These are phyloP conservation scores for Panulirus ornatus DNA, from an alignment of 1,140 invertebrate species.

Conservation along the genomic window DNA sequence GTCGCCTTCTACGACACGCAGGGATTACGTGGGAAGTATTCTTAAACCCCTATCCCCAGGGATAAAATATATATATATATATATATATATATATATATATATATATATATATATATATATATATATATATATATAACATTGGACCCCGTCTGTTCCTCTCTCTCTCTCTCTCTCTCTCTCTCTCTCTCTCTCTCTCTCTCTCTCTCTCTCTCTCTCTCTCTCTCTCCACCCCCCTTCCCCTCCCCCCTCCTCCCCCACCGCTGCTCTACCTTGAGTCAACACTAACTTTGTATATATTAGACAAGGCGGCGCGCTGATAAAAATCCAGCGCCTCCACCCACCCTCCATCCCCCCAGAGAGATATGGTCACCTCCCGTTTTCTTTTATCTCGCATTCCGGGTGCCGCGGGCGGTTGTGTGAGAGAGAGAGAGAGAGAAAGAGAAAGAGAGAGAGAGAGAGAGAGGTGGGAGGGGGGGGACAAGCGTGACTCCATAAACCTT, in stretches of 20 bases:
- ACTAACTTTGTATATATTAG: conserved; percentile 16
- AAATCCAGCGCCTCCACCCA: no score
- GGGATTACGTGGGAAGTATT: no score
- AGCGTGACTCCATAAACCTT: background rate
- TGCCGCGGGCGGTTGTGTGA: background rate
- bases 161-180: background rate
- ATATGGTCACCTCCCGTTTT: conserved; percentile 19
- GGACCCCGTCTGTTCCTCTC: no score
- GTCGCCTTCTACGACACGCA: no score
- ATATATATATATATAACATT: no score
- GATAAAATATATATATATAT: no score
- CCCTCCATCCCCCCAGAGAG: no score
- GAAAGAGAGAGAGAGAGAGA: no score
- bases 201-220: conserved; percentile 20
- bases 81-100: no score
- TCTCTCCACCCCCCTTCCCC: background rate
- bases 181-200: background rate
- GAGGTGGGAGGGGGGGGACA: background rate
- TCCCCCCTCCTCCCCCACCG: background rate
- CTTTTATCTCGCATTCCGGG: background rate
- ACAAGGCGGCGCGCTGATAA: background rate
- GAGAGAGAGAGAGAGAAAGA: no score
- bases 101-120: no score
- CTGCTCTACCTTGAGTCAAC: background rate
- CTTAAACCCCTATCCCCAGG: no score